A percentile compares a stretch with the other conserved stretches of the same genome.
phyloP scores from a whole-genome alignment of 2,113 vertebrate species.

The Myiagra hebetior region DNA sequence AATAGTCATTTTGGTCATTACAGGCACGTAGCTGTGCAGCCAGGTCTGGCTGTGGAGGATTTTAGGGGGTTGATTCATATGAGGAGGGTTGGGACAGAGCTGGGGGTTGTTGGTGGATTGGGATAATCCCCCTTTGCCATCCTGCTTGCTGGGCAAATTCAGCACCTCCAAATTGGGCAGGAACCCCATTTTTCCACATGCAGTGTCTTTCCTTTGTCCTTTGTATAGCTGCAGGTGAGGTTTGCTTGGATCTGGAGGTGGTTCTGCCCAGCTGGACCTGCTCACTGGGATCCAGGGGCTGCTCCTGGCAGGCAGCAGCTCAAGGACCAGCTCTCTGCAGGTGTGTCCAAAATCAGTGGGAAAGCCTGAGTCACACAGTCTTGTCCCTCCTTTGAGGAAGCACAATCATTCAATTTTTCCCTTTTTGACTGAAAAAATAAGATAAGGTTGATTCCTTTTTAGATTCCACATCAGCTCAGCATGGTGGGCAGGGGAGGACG shows the following conservation, averaged over 20 bases:
- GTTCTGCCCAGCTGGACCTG: not conserved
- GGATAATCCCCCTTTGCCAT: not conserved
- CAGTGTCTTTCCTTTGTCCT: not conserved
- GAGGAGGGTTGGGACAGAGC: not conserved
- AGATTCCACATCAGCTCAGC: not conserved
- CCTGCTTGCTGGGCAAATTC: not conserved
- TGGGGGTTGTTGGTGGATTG: not conserved
- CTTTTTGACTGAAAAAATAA: not conserved
- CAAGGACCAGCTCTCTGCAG: not conserved
- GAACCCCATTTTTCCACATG: not conserved
- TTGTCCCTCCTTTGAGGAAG: not conserved
- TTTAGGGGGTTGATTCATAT: not conserved
- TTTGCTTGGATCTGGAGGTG: not conserved
- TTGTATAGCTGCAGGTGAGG: not conserved
- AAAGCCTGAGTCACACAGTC: not conserved
- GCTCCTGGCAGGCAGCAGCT: not conserved
- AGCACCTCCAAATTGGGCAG: not conserved
- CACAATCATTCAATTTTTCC: not conserved
- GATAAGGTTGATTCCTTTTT: not conserved
- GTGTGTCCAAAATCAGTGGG: rapidly evolving
- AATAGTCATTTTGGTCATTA: not conserved
- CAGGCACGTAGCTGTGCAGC: not conserved
- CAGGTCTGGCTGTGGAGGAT: not conserved
- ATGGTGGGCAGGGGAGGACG: not conserved
- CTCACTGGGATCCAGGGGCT: not conserved